Evolutionary conservation across 2,113 vertebrate species (phyloP).

Genomic region (Peucedramus taeniatus): DNA sequence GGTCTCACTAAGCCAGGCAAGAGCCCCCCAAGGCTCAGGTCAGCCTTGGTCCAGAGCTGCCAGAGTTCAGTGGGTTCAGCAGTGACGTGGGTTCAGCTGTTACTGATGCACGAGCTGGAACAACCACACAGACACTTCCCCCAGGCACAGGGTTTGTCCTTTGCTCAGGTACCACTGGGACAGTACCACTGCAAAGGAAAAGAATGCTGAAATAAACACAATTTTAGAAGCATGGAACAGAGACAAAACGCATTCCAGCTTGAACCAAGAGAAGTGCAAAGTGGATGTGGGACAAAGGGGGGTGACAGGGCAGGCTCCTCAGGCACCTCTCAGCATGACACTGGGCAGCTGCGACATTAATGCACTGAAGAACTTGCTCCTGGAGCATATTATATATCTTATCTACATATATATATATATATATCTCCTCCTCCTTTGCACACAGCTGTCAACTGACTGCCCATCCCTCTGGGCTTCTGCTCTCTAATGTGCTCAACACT

Average conservation of each 20-base stretch:
- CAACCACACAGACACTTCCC: background rate
- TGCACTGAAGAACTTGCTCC: background rate
- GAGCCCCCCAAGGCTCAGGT: background rate
- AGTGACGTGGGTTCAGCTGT: constrained; percentile 30
- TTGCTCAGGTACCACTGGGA: constrained; percentile 28
- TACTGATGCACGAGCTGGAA: constrained; percentile 40
- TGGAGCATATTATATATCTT: rapidly evolving
- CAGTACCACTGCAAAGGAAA: background rate
- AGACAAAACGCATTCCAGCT: rapidly evolving
- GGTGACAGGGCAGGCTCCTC: background rate
- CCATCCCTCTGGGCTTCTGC: background rate
- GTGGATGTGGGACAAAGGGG: background rate
- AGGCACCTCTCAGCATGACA: background rate
- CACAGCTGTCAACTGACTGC: background rate
- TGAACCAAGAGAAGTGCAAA: background rate
- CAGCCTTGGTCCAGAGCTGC: background rate
- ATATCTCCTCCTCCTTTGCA: background rate
- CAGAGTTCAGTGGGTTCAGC: constrained; percentile 27
- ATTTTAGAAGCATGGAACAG: background rate
- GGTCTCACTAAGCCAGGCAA: background rate
- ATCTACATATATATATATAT: background rate
- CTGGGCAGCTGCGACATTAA: background rate
- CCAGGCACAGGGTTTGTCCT: background rate
- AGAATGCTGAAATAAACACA: constrained; percentile 38
- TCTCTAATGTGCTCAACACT: background rate